Conservation (phyloP, 2,888 invertebrate genomes). For the Macaria liturata region DNA sequence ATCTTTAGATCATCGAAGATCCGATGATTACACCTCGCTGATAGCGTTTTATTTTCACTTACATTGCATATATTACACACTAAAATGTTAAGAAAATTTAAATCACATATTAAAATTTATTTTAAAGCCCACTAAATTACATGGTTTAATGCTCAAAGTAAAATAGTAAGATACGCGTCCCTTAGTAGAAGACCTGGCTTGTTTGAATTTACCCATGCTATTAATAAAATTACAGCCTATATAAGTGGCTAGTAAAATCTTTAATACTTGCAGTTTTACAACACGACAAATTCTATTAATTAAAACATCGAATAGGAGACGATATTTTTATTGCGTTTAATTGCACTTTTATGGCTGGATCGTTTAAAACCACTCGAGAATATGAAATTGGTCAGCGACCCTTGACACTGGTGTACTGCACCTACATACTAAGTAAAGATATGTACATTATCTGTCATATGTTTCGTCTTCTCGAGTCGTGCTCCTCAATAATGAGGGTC, state of each 20-base stretch:
- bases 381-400: constrained; percentile 1
- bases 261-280: constrained; percentile 11
- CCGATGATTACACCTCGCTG: not conserved
- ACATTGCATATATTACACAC: constrained; percentile 1
- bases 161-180: not conserved
- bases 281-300: constrained; percentile 12
- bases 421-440: too few relatives aligned
- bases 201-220: constrained; percentile 1
- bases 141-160: constrained; percentile 4
- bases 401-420: too few relatives aligned
- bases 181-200: not conserved
- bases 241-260: constrained; percentile 7
- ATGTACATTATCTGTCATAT: too few relatives aligned
- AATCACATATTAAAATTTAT: constrained; percentile 6
- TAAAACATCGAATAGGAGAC: constrained; percentile 8
- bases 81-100: not conserved
- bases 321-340: constrained; percentile 15
- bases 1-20: too few relatives aligned
- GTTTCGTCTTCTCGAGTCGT: too few relatives aligned
- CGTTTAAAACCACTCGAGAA: constrained; percentile 32
- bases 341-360: constrained; percentile 10
- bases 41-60: not conserved
- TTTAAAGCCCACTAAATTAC: constrained; percentile 4
- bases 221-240: constrained; percentile 9
- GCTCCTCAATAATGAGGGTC: too few relatives aligned